These are phyloP conservation scores for Cactoblastis cactorum DNA, from an alignment of 2,888 invertebrate genomes.

Conservation along the genomic window DNA sequence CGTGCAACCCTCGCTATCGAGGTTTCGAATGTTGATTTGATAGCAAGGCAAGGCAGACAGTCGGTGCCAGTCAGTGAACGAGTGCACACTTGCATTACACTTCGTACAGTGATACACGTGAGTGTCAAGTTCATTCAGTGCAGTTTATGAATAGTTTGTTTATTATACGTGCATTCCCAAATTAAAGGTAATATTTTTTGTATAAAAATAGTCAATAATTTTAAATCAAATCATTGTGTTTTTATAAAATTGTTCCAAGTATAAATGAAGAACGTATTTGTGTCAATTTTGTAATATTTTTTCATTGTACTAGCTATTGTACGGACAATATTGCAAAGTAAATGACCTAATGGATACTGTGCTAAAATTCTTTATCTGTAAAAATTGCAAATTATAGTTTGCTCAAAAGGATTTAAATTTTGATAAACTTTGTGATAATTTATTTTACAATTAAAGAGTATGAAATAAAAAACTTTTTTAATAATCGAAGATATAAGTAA, in stretches of 20 bases:
- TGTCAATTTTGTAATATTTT: no score
- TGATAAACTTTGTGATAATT: no score
- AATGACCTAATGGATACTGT: no score
- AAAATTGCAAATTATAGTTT: no score
- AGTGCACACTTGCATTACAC: not conserved
- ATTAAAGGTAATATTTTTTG: not conserved
- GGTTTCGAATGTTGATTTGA: not conserved
- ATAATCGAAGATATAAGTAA: no score
- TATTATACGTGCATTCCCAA: not conserved
- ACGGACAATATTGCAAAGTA: no score
- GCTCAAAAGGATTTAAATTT: no score
- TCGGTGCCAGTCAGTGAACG: not conserved
- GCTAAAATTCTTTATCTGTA: no score
- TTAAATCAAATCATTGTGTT: not conserved
- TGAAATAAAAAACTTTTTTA: no score
- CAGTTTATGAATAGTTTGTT: not conserved
- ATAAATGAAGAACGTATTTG: no score
- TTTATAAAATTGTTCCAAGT: not conserved
- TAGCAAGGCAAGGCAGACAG: slow-evolving; percentile 1
- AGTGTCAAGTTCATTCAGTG: not conserved
- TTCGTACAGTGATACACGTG: slow-evolving; percentile 1
- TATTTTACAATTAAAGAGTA: no score
- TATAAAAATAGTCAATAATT: not conserved
- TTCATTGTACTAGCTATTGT: no score
- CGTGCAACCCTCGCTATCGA: slow-evolving; percentile 8